Percentiles rank a stretch among this genome's conserved stretches.
Evolutionary conservation across 2,888 invertebrate species (phyloP).

Genomic region (Andrena praecox): DNA sequence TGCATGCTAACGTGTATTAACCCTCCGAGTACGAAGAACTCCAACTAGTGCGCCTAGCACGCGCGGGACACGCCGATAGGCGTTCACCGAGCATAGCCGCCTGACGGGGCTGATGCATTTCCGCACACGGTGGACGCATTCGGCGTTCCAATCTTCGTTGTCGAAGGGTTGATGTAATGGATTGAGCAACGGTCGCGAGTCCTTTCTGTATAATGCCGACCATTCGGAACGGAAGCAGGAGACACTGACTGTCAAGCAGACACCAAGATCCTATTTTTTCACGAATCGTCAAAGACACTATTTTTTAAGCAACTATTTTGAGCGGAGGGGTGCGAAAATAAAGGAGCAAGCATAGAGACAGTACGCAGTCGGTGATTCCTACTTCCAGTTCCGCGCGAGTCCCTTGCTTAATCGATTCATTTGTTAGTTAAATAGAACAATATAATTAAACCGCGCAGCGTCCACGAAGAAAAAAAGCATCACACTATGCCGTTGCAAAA

Average conservation of each 20-base stretch:
- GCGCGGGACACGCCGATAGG: no score
- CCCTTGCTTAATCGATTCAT: constrained; percentile 11
- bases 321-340: neutral
- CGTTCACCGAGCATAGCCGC: no score
- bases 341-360: neutral
- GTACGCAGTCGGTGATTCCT: constrained; percentile 14
- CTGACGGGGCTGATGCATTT: no score
- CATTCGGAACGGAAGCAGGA: neutral
- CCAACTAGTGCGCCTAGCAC: no score
- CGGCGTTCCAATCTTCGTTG: no score
- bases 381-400: constrained; percentile 11
- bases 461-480: constrained; percentile 4
- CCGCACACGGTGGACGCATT: no score
- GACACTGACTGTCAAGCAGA: constrained; percentile 1
- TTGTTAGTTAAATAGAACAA: neutral
- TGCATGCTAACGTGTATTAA: neutral
- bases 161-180: no score
- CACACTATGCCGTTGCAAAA: neutral
- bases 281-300: constrained; percentile 25
- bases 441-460: neutral
- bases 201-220: constrained; percentile 1
- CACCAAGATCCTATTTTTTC: constrained; percentile 9
- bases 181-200: neutral
- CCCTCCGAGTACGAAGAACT: neutral
- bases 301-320: constrained; percentile 34